Evolutionary conservation across 2,888 invertebrate genomes (phyloP).

Genomic region (Mesopsocus fuscifrons): DNA sequence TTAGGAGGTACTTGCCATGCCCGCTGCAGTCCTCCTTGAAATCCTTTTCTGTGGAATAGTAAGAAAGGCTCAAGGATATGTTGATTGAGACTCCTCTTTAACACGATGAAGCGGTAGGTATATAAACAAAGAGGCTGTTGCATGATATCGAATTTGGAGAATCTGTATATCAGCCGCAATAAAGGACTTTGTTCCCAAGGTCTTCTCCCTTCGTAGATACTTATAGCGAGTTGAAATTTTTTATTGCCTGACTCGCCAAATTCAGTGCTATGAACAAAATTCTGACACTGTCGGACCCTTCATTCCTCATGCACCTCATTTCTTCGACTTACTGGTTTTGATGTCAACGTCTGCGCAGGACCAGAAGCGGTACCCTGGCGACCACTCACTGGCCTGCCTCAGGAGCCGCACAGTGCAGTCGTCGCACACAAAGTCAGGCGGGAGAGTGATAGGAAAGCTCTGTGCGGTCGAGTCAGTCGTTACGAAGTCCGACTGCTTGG

Average conservation of each 20-base stretch:
- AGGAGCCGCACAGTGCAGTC: conserved; percentile 81
- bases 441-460: conserved; percentile 58
- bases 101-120: conserved; percentile 4
- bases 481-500: conserved; percentile 60
- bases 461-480: conserved; percentile 78
- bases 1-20: conserved; percentile 59
- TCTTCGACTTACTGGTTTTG: conserved; percentile 21
- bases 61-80: conserved; percentile 8
- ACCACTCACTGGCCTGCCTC: conserved; percentile 84
- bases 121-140: too few species aligned
- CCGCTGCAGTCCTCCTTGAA: conserved; percentile 72
- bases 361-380: conserved; percentile 72
- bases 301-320: too few species aligned
- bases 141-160: too few species aligned
- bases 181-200: too few species aligned
- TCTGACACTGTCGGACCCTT: too few species aligned
- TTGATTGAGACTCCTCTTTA: background rate
- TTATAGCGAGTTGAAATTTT: too few species aligned
- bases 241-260: too few species aligned
- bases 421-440: conserved; percentile 60
- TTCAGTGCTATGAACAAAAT: too few species aligned
- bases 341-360: conserved; percentile 91
- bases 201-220: too few species aligned
- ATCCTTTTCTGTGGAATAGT: conserved; percentile 36
- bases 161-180: too few species aligned